phyloP scores from a whole-genome alignment of 2,888 invertebrate species.

The Phytoseiulus persimilis region DNA sequence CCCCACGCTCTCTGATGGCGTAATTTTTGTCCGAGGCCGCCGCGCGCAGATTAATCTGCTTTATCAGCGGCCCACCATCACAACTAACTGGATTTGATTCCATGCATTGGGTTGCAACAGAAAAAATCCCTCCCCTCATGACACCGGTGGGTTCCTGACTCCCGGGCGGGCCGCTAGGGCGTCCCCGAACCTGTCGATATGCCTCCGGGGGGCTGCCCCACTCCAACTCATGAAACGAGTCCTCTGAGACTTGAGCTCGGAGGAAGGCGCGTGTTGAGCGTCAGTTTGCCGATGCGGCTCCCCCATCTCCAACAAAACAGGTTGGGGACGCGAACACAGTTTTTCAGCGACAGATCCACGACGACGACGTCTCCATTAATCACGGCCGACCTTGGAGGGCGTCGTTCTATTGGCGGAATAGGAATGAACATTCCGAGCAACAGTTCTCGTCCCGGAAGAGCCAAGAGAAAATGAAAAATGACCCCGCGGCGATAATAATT shows the following conservation, averaged over 20 bases:
- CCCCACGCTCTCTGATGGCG: not conserved
- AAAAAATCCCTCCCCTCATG: not conserved
- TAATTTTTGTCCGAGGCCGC: not conserved
- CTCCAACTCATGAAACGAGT: not conserved
- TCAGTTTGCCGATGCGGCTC: not conserved
- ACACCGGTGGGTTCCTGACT: not conserved
- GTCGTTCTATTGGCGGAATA: not conserved
- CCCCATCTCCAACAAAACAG: not conserved
- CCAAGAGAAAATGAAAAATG: too few relatives aligned
- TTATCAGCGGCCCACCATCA: not conserved
- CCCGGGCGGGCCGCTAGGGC: not conserved
- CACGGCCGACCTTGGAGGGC: not conserved
- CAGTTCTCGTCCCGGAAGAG: not conserved
- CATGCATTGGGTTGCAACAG: not conserved
- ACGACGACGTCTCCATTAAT: not conserved
- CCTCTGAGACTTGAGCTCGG: not conserved
- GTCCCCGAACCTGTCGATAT: not conserved
- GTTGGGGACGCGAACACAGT: not conserved
- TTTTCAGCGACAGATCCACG: not conserved
- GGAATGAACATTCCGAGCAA: not conserved
- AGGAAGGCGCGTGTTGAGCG: not conserved
- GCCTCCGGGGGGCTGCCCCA: not conserved
- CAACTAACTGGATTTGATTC: not conserved
- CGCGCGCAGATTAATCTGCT: not conserved
- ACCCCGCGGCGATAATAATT: too few relatives aligned